A percentile compares a stretch with the other conserved stretches of the same genome.
These are phyloP conservation scores for Syncerus caffer DNA, from an alignment of 2,797 vertebrate species.

Conservation along the genomic window DNA sequence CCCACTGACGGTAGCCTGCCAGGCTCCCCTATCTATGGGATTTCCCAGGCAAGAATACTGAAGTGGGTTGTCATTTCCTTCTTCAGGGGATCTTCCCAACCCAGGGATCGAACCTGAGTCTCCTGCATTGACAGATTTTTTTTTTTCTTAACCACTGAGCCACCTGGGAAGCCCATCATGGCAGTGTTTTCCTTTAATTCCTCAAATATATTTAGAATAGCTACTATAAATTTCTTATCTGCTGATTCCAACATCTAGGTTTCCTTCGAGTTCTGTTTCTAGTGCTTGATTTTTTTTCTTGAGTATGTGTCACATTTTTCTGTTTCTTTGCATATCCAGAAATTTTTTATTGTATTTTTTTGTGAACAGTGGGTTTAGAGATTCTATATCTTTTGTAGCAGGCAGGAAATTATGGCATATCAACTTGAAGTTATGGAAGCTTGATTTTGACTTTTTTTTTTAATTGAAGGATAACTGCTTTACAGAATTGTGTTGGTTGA, in stretches of 20 bases:
- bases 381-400: background rate
- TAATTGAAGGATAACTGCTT: background rate
- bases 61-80: background rate
- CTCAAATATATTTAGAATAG: background rate
- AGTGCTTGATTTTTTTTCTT: background rate
- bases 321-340: background rate
- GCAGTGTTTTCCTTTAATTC: constrained; percentile 10
- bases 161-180: background rate
- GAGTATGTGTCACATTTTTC: background rate
- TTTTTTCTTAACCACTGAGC: background rate
- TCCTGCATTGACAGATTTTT: background rate
- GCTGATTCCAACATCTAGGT: background rate
- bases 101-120: background rate
- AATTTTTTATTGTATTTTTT: background rate
- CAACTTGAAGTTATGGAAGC: background rate
- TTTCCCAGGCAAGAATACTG: background rate
- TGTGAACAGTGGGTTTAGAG: background rate
- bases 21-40: background rate
- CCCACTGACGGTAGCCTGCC: background rate
- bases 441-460: constrained; percentile 23
- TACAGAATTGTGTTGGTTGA: background rate
- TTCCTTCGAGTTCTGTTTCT: background rate
- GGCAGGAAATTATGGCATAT: background rate
- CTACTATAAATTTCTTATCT: background rate
- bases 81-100: background rate